Evolutionary conservation across 2,113 vertebrate genomes (phyloP).

Genomic region (Pagrus major): DNA sequence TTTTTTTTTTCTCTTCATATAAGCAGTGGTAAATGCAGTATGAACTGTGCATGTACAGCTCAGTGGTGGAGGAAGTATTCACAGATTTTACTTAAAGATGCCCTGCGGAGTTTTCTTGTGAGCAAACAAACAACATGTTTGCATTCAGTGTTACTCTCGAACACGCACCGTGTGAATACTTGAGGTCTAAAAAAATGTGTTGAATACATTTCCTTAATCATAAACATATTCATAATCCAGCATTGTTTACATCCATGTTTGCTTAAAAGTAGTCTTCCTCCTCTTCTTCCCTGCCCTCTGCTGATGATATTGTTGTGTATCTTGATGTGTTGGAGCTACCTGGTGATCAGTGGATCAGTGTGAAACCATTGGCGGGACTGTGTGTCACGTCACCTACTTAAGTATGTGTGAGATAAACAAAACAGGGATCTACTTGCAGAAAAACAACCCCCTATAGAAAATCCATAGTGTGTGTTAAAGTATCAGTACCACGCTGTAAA

Average conservation of each 20-base stretch:
- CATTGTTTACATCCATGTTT: constrained; percentile 2
- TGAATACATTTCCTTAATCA: neutral
- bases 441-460: neutral
- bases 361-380: neutral
- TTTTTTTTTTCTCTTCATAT: neutral
- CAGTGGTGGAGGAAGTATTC: neutral
- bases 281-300: neutral
- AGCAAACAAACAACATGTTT: neutral
- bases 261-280: neutral
- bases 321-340: neutral
- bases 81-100: neutral
- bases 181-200: neutral
- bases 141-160: neutral
- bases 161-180: neutral
- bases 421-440: neutral
- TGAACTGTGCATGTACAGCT: neutral
- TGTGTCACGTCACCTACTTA: neutral
- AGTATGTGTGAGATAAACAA: neutral
- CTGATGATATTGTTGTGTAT: neutral
- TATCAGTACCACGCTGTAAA: neutral
- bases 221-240: neutral
- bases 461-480: neutral
- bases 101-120: neutral
- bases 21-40: neutral
- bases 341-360: neutral